Base-by-base conservation (phyloP, 2,113 vertebrate genomes). In the Martes martes region DNA sequence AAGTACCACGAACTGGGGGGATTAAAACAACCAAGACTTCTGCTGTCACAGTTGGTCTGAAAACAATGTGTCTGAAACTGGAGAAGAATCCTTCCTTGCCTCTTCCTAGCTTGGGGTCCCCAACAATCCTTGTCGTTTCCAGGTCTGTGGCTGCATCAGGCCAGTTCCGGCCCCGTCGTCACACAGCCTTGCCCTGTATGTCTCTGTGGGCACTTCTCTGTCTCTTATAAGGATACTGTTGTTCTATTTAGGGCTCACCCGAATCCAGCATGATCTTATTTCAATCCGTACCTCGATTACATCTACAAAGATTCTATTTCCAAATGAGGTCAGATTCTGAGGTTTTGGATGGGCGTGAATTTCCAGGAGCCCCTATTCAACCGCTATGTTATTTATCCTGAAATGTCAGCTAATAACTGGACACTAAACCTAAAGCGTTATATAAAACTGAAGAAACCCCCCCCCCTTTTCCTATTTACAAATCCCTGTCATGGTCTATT, bases 81-180 rank as follows among this genome's bases (percentile, higher is more conserved):
- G 50, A 23, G n/a, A 71, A 67, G 45, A 63, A 33, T 31, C 4
- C 50, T 65, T 42, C 50, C 47, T 55, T 18, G 47, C 2, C 13
- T 42, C 85, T 65, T 61, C 59, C 50, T 19, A 1, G 50, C 31
- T 47, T 39, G n/a, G 4, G 24, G 52, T 7, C 14, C 36, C n/a
- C 3, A 2, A 10, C 0, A 1, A 0, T 24, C 19, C 71, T 71
- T 15, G 26, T 36, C 1, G 0, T 47, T 31, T 74, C 8, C 52
- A 16, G 31, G 15, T 24, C 24, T 73, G 61, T 13, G 36, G 57
- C 91, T 11, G 57, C 7, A 1, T 91, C 10, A 1, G 7, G 47
- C 39, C 28, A 2, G 0, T 21, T 80, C 81, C 26, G n/a, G 23
- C 47, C n/a, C 42, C 4, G 1, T 71, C 4, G 19, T 33, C 61